Base-by-base conservation (phyloP, 2,888 invertebrate species). In the Ichneumoninae sp. region DNA sequence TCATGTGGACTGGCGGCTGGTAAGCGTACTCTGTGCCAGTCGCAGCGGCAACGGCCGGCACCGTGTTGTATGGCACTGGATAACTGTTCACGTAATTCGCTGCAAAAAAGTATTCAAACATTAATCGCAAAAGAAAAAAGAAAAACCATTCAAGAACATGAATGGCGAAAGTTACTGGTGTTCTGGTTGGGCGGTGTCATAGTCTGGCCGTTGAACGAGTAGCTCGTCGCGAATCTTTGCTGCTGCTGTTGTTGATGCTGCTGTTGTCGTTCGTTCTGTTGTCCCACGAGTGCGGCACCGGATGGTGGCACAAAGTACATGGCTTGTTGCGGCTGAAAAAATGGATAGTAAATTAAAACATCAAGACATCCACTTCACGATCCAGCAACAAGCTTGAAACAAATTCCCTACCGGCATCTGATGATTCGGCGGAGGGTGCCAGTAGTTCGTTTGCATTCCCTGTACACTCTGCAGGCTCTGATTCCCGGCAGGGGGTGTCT, bases 301-400 rank as follows among this genome's bases (percentile, higher is more conserved):
- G 92, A 89, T 33, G 93, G 92, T 76, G 93, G 92, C 76, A 93
- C 91, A 52, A 93, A 93, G 83, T 93, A 93, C 93, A 93, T 93
- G 26, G 93, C 88, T 83, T 93, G 93, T 74, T 93, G 93, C 0
- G 92, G 89, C 92, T 93, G 80, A 22, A 83, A 86, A 26, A 76
- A 77, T 82, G 60, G 8, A 50, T 36, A 7, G 47, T 65, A 68
- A 69, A n/a, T 54, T 7, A 63, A 36, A 13, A 16, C 6, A 65
- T 70, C 33, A n/a, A 47, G 30, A 40, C 40, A n/a, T 54, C 0
- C 44, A 54, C 68, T 68, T 33, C 19, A 73, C 36, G 36, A 63
- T 10, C 7, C 3, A 16, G 57, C 26, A 40, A 4, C 26, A 16
- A 22, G 1, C 10, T 10, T 3, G 16, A 33, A 63, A 30, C 10